Evolutionary conservation across 2,113 vertebrate species (phyloP).

Genomic region (Protobothrops mucrosquamatus): DNA sequence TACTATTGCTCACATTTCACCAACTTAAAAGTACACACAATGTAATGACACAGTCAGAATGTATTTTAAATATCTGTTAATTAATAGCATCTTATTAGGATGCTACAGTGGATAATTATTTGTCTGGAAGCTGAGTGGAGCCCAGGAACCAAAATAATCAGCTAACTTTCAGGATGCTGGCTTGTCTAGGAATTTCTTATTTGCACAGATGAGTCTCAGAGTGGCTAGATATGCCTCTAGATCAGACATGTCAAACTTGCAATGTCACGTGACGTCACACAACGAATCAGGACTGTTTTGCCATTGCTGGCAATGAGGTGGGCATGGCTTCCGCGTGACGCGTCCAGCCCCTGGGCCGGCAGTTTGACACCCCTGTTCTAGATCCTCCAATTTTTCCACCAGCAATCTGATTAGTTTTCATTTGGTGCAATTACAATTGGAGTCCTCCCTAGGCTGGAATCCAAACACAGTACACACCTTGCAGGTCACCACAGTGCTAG

Average conservation of each 20-base stretch:
- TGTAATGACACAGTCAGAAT: neutral
- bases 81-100: neutral
- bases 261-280: no score
- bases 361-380: neutral
- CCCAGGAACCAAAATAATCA: neutral
- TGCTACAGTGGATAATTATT: neutral
- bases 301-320: no score
- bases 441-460: neutral
- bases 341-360: no score
- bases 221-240: neutral
- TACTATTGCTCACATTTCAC: neutral
- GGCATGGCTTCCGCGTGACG: no score
- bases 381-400: neutral
- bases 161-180: neutral
- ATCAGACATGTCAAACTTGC: no score
- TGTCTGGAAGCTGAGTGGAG: neutral
- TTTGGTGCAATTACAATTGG: neutral
- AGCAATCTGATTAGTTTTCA: neutral
- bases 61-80: neutral
- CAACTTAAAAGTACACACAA: neutral
- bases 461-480: neutral
- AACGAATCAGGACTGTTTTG: no score
- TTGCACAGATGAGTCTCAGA: neutral
- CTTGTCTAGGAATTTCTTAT: neutral
- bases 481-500: neutral